Conservation (phyloP, 2,797 vertebrate genomes). For the Chelmon rostratus region DNA sequence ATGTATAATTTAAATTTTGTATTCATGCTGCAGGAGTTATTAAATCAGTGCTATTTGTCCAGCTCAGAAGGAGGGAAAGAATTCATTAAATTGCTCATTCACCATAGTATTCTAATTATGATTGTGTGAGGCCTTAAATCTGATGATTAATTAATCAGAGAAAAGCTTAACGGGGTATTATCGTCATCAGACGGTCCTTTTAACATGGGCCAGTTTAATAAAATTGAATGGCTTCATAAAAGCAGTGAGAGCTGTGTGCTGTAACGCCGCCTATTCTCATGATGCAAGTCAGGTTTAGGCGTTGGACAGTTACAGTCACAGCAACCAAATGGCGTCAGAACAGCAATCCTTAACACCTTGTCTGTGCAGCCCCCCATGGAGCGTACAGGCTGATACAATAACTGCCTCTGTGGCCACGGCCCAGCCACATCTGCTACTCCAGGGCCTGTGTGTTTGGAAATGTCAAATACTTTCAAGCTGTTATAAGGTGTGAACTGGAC, state of each 20-base stretch:
- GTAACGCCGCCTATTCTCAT: constrained; percentile 24
- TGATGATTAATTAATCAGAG: constrained; percentile 65
- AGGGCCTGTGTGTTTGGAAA: constrained; percentile 80
- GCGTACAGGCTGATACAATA: constrained; percentile 74
- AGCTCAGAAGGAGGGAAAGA: constrained; percentile 21
- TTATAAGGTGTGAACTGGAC: constrained; percentile 85
- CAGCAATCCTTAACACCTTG: constrained; percentile 65
- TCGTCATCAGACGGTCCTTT: constrained; percentile 46
- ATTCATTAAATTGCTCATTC: constrained; percentile 54
- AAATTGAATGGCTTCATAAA: constrained; percentile 38
- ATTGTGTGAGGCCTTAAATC: constrained; percentile 58
- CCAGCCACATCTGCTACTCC: constrained; percentile 81
- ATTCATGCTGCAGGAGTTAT: constrained; percentile 1
- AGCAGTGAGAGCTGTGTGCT: constrained; percentile 22
- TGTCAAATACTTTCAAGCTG: constrained; percentile 87
- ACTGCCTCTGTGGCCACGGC: constrained; percentile 77
- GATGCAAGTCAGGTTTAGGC: constrained; percentile 34
- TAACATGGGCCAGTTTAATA: constrained; percentile 55
- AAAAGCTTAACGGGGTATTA: constrained; percentile 56
- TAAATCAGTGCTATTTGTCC: constrained; percentile 36
- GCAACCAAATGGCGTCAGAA: constrained; percentile 68
- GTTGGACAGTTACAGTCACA: constrained; percentile 53
- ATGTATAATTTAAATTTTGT: constrained; percentile 13
- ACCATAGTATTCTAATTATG: constrained; percentile 52
- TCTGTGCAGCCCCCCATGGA: constrained; percentile 60